Base-by-base conservation (phyloP, 2,797 vertebrate species). In the Dendrocincla fuliginosa region DNA sequence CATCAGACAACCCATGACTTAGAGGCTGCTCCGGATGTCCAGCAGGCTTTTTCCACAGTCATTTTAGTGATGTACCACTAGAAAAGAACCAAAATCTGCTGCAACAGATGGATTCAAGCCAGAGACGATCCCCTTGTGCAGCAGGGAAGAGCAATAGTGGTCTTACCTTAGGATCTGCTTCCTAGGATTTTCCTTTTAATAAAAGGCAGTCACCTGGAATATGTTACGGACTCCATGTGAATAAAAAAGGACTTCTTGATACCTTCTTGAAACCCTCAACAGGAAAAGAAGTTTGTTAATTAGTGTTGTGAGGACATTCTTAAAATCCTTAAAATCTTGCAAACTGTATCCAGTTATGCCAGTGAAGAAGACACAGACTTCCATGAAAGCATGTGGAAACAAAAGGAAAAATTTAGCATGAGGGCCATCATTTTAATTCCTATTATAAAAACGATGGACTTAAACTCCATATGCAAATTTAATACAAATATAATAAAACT, bases 401-500 rank as follows among this genome's bases (percentile, higher is more conserved):
- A 60, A 61, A 46, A 42, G 39, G 42, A 46, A 78, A 49, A 55
- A 27, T 0, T 10, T 27, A 46, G 4, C 3, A 35, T 28, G 28
- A 74, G 10, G 1, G 13, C 11, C 8, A 30, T 49, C 6, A 47
- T 56, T 90, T 78, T 67, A 59, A 57, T 82, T 84, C 23, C 17
- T 70, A 35, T 81, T 47, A 64, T 47, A 87, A 86, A 92, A 90
- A 60, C 1, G 0, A 76, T 39, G 28, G n/a, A 55, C 22, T 89
- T 83, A 83, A 84, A 75, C 10, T 69, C 46, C 59, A 56, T 73
- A 93, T 90, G 78, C 37, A 93, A 93, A 91, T 92, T 35, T 78
- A 95, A 83, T 84, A 84, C 56, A 84, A 95, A 89, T 74, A 96
- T 63, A 67, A 74, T 77, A 91, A 89, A 87, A 52, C 17, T 89